phyloP scores from a whole-genome alignment of 2,888 invertebrate genomes.

The Oscheius sp. region DNA sequence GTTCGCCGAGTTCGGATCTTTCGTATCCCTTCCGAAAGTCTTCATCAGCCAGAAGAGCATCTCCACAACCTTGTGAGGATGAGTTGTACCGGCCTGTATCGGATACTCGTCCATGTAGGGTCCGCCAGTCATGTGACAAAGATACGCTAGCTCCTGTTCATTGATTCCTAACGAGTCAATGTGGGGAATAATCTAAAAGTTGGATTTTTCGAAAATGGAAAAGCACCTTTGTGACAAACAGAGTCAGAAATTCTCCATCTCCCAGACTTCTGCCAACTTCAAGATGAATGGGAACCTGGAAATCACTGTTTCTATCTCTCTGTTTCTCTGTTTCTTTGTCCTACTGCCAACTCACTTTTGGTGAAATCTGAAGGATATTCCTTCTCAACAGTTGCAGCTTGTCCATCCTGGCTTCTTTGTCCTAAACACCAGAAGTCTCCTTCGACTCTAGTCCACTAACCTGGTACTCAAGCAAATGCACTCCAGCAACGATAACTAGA shows the following conservation, averaged over 20 bases:
- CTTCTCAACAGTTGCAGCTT: constrained; percentile 72
- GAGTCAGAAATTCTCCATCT: constrained; percentile 72
- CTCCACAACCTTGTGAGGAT: constrained; percentile 75
- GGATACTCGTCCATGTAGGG: constrained; percentile 74
- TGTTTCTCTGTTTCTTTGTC: not conserved
- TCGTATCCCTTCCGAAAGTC: constrained; percentile 74
- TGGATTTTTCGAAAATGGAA: constrained; percentile 1
- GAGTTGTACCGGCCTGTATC: constrained; percentile 71
- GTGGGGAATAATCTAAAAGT: constrained; percentile 73
- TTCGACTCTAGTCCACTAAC: not conserved
- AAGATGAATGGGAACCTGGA: constrained; percentile 74
- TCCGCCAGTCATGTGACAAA: constrained; percentile 74
- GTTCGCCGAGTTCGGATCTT: constrained; percentile 63
- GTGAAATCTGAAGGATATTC: constrained; percentile 72
- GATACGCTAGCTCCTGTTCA: constrained; percentile 76
- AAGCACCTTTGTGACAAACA: constrained; percentile 74
- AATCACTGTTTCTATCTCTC: too few relatives aligned
- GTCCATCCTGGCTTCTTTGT: constrained; percentile 66
- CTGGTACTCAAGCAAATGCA: constrained; percentile 75
- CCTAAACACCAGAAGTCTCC: constrained; percentile 41
- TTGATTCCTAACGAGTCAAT: constrained; percentile 75
- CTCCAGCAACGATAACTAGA: constrained; percentile 74
- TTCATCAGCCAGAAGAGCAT: constrained; percentile 76
- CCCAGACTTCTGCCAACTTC: constrained; percentile 75
- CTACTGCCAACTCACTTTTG: constrained; percentile 32